Evolutionary conservation across 2,797 vertebrate species (phyloP).

Genomic region (Steatocranus sp.): DNA sequence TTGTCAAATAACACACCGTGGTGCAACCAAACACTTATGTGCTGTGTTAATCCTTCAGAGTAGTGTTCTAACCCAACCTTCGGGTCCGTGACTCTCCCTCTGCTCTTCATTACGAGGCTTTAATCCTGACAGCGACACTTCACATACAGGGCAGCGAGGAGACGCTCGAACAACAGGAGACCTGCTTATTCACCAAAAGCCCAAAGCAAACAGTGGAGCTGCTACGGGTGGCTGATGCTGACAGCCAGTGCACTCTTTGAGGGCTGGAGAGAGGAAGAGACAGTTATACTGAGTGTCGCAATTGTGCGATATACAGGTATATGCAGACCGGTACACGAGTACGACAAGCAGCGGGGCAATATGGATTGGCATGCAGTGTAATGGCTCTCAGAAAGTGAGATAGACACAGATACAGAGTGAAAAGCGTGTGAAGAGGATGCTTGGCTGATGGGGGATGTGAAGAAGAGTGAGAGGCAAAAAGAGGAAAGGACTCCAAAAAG

Average conservation of each 20-base stretch:
- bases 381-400: conserved; percentile 1
- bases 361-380: conserved; percentile 6
- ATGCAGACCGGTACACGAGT: neutral
- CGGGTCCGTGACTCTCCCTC: conserved; percentile 31
- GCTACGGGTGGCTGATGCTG: conserved; percentile 38
- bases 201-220: conserved; percentile 46
- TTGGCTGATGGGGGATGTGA: conserved; percentile 9
- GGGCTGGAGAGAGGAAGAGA: neutral
- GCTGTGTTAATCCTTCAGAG: conserved; percentile 52
- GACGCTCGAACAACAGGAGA: conserved; percentile 30
- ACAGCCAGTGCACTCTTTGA: conserved; percentile 17
- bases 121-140: conserved; percentile 62
- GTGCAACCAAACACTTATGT: conserved; percentile 45
- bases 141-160: conserved; percentile 13
- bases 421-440: conserved; percentile 21
- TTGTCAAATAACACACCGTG: conserved; percentile 35
- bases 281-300: neutral
- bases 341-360: neutral
- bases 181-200: conserved; percentile 38
- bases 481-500: conserved; percentile 23
- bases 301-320: neutral
- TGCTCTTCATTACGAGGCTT: conserved; percentile 63
- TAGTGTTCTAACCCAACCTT: conserved; percentile 22
- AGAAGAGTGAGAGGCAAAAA: neutral
- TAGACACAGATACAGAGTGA: neutral